Evolutionary conservation across 2,113 vertebrate species (phyloP), one percentile per base, ranked within the genome.

Genomic region (Bagarius yarrelli): DNA sequence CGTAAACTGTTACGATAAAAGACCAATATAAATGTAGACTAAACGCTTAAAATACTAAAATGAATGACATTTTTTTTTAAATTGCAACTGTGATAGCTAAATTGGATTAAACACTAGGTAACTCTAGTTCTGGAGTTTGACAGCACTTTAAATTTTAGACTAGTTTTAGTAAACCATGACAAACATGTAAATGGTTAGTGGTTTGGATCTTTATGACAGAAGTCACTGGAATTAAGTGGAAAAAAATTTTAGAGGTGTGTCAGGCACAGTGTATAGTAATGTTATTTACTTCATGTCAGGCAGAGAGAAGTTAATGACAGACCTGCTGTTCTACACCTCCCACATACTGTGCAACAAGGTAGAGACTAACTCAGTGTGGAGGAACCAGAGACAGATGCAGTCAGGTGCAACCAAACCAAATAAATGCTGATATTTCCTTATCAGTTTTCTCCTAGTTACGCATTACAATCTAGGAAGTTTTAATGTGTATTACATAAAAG

Each of bases 261-360:
- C 66, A 69, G 44, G 40, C 16, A 12, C 25, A 70, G 40, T 70
- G 40, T 25, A 25, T 25, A 70, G 40, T 3, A 16, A 13, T 70
- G 23, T 47, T 70, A 8, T 50, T 70, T 69, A 36, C 23, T n/a
- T 36, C 19, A 44, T 69, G 66, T 69, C 36, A 44, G 66, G 21
- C 1, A 69, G 2, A 69, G 12, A n/a, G 66, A 69, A 2, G 21
- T 69, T 32, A 36, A 40, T 13, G 23, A 23, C 66, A 69, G 66
- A 47, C 66, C 36, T 69, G 66, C 66, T 69, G 36, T 69, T 69
- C 36, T 69, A 44, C 66, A 1, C 23, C 36, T 69, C 66, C 66
- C 23, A 69, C 66, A 44, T 36, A 70, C 40, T 70, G 67, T 47
- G n/a, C 67, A 70, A 19, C 30, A 11, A 47, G 67, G 67, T 5